phyloP scores from a whole-genome alignment of 2,113 vertebrate genomes.

The Oenanthe melanoleuca region DNA sequence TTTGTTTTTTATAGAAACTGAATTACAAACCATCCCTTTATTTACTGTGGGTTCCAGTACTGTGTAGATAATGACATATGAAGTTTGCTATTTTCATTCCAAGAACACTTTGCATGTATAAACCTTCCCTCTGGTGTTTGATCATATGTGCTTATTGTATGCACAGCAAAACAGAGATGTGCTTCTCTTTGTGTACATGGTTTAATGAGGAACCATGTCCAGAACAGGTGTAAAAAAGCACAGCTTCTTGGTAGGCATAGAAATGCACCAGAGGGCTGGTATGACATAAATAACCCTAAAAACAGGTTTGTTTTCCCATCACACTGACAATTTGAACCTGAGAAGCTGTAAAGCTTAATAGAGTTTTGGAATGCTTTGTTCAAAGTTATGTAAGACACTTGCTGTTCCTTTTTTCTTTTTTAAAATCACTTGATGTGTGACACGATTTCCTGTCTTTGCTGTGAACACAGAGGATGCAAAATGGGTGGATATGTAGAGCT shows the following conservation, averaged over 20 bases:
- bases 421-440: neutral
- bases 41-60: neutral
- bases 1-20: neutral
- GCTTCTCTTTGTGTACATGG: neutral
- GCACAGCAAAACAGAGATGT: neutral
- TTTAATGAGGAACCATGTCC: neutral
- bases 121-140: neutral
- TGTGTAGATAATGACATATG: neutral
- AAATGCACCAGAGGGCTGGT: neutral
- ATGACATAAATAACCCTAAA: neutral
- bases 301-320: neutral
- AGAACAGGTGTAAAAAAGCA: neutral
- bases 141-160: neutral
- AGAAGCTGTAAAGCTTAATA: neutral
- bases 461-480: neutral
- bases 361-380: conserved; percentile 6
- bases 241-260: neutral
- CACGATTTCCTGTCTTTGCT: neutral
- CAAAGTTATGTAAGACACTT: neutral
- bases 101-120: rapidly evolving
- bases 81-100: neutral
- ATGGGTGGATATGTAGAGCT: neutral
- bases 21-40: neutral
- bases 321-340: neutral
- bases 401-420: neutral